Evolutionary conservation across 2,888 invertebrate species (phyloP).

Genomic region (Hydrotaea cyrtoneurina): DNA sequence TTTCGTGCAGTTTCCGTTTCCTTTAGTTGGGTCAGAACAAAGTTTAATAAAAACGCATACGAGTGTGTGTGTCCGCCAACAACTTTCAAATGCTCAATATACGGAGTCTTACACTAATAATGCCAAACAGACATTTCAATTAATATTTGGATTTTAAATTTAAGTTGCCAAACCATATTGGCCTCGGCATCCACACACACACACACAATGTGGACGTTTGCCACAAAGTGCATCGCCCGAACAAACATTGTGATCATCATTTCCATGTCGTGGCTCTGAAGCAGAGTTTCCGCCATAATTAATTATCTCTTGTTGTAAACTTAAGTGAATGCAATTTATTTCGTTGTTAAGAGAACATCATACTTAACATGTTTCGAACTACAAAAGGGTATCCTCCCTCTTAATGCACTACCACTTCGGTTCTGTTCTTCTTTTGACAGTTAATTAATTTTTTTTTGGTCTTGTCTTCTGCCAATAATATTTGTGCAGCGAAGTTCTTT

Average conservation of each 20-base stretch:
- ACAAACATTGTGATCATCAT: neutral
- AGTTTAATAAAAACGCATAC: conserved; percentile 5
- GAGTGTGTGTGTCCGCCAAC: neutral
- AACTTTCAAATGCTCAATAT: neutral
- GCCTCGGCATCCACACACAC: neutral
- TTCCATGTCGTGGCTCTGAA: too few relatives aligned
- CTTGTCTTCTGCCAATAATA: too few relatives aligned
- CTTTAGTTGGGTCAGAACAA: neutral
- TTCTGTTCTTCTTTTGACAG: neutral
- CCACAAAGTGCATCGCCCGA: neutral
- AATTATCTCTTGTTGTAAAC: conserved; percentile 61
- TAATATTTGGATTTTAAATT: conserved; percentile 42
- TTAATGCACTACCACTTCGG: neutral
- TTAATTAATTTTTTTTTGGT: conserved; percentile 2
- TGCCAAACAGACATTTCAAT: conserved; percentile 54
- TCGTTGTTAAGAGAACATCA: conserved; percentile 17
- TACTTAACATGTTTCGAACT: conserved; percentile 31
- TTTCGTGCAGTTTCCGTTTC: neutral
- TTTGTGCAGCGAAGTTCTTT: neutral
- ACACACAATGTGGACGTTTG: too few relatives aligned
- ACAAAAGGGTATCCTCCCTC: too few relatives aligned
- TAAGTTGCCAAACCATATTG: neutral
- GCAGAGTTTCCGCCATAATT: conserved; percentile 37
- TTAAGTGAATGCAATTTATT: conserved; percentile 62
- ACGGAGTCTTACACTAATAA: neutral